These are phyloP conservation scores for Formica aserva DNA, from an alignment of 2,888 invertebrate genomes.

Conservation along the genomic window DNA sequence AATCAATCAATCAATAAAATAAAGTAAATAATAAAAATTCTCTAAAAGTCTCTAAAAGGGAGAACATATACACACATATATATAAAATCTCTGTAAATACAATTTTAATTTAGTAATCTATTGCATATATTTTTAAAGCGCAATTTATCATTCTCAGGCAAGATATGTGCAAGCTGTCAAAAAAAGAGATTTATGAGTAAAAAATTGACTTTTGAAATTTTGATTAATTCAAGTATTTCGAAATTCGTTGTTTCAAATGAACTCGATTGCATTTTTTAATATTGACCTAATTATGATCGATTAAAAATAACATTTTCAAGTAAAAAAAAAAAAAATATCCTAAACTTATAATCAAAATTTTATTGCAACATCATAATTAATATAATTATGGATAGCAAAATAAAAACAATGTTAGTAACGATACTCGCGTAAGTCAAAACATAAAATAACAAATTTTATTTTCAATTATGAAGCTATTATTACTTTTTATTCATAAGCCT, in stretches of 20 bases:
- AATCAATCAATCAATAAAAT: background rate
- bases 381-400: background rate
- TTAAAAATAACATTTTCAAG: background rate
- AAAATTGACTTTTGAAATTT: background rate
- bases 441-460: background rate
- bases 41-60: background rate
- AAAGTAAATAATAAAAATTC: background rate
- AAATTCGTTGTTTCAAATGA: background rate
- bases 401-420: background rate
- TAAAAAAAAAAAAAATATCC: background rate
- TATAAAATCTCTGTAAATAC: background rate
- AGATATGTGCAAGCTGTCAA: background rate
- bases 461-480: background rate
- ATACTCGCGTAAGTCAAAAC: background rate
- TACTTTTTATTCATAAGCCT: background rate
- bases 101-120: background rate
- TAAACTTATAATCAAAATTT: background rate
- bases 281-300: background rate
- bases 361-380: background rate
- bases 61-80: background rate
- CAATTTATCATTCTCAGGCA: background rate
- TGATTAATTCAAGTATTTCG: background rate
- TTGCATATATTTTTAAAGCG: background rate
- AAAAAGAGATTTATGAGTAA: background rate
- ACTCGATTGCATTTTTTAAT: background rate